Percentiles rank a stretch among this genome's conserved stretches.
These are phyloP conservation scores for Anthopleura sola DNA, from an alignment of 64 coral and sea anemone genomes.

Conservation along the genomic window DNA sequence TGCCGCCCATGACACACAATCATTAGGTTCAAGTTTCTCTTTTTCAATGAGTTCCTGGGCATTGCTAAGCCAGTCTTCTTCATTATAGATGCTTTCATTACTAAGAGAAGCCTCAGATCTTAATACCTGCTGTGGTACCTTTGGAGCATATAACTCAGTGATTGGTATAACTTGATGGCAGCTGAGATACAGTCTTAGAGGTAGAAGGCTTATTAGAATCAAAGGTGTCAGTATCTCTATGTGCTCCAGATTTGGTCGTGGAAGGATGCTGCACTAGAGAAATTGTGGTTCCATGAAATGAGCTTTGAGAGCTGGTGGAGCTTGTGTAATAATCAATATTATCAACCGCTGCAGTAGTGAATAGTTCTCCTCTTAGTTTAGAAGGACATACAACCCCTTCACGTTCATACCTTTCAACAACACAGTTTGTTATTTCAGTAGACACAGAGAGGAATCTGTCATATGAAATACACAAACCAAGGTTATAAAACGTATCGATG, in stretches of 20 bases:
- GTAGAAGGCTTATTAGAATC: slow-evolving; percentile 7
- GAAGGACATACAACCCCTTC: slow-evolving; percentile 50
- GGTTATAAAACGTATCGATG: slow-evolving; percentile 39
- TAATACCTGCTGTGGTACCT: too few species aligned
- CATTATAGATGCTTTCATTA: neutral
- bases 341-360: slow-evolving; percentile 51
- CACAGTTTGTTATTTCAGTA: slow-evolving; percentile 50
- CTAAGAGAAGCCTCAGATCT: too few species aligned
- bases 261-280: slow-evolving; percentile 61
- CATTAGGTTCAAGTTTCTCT: neutral
- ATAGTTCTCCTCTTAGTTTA: slow-evolving; percentile 26
- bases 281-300: slow-evolving; percentile 61
- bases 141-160: too few species aligned
- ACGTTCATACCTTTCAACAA: slow-evolving; percentile 31
- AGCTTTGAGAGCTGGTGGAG: slow-evolving; percentile 38
- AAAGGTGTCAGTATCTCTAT: slow-evolving; percentile 26
- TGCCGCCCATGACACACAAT: slow-evolving; percentile 36
- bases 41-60: slow-evolving; percentile 10
- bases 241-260: neutral
- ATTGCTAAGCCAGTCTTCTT: too few species aligned
- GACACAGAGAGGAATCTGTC: slow-evolving; percentile 51
- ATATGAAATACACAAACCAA: slow-evolving; percentile 61
- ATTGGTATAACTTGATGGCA: slow-evolving; percentile 47
- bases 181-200: slow-evolving; percentile 39
- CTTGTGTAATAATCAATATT: slow-evolving; percentile 62